Percentiles rank a stretch among this genome's conserved stretches.
phyloP scores from a whole-genome alignment of 2,888 invertebrate genomes.

The Thalpophila matura region DNA sequence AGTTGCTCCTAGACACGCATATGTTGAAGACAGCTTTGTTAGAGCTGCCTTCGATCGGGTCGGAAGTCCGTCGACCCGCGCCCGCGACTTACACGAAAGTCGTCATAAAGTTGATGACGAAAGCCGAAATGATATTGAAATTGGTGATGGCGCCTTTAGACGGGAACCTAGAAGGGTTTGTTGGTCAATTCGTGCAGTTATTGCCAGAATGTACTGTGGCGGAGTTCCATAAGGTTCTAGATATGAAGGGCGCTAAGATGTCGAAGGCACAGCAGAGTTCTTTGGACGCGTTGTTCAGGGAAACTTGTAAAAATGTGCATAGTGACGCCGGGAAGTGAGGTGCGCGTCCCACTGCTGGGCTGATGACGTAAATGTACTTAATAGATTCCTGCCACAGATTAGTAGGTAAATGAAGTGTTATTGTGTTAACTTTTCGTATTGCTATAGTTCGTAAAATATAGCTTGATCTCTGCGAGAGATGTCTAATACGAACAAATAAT shows the following conservation, averaged over 20 bases:
- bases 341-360: background rate
- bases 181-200: constrained; percentile 97
- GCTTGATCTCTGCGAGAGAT: no score
- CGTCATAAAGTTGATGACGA: constrained; percentile 97
- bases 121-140: constrained; percentile 99
- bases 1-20: constrained; percentile 97
- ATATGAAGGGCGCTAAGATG: constrained; percentile 96
- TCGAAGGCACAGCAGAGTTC: constrained; percentile 77
- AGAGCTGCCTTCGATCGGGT: constrained; percentile 98
- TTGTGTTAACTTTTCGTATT: no score
- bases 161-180: constrained; percentile 93
- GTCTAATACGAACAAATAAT: no score
- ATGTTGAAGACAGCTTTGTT: constrained; percentile 98
- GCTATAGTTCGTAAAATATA: no score
- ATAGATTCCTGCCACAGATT: background rate
- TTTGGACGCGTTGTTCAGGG: constrained; percentile 77
- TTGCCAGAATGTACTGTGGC: constrained; percentile 96
- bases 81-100: constrained; percentile 96
- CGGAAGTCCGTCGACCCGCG: constrained; percentile 96
- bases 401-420: background rate
- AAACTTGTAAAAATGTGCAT: constrained; percentile 61
- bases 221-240: constrained; percentile 98
- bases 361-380: background rate
- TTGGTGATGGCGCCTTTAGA: constrained; percentile 98
- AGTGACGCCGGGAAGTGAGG: constrained; percentile 39